Evolutionary conservation across 2,113 vertebrate species (phyloP), one percentile per base, ranked within the genome.

Genomic region (Xiphophorus maculatus): DNA sequence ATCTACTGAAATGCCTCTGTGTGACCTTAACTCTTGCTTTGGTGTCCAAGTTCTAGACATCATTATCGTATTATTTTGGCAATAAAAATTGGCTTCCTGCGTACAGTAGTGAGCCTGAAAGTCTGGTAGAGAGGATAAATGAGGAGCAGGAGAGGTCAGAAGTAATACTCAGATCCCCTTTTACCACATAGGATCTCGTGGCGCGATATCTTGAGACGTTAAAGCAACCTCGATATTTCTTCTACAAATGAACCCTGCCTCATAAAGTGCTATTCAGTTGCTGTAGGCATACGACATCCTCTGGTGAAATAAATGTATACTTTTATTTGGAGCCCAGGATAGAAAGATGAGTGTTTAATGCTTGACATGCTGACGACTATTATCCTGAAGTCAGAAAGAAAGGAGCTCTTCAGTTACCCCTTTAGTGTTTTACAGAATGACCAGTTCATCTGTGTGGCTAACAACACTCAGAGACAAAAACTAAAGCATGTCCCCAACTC

Each of bases 51-150:
- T 71, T 76, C 69, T 40, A 63, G 71, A 69, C 44, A 71, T 82
- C 74, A 80, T 84, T 82, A 80, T 60, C 74, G 63, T 66, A 79
- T 81, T 79, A 81, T 73, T 54, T 78, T 74, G 42, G 22, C 40
- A 37, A 63, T 83, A 74, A 65, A 61, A 84, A 76, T 28, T 69
- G 61, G 67, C 58, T 85, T 80, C 83, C 67, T 76, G 66, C 27
- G 58, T 28, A 13, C 71, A 70, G 60, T 25, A 22, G 9, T 25
- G 27, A 42, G 66, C 64, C 63, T 14, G 58, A 70, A 63, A 76
- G 79, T 66, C 22, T 32, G 71, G 70, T 60, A 60, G 27, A 40
- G 71, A 73, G 27, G 27, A 28, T 28, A 28, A 42, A 22, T 8
- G 17, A 22, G 48, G 30, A 48, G 29, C 63, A 40, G 62, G 62